phyloP scores from a whole-genome alignment of 2,888 invertebrate genomes.

The Teinopalpus imperialis region DNA sequence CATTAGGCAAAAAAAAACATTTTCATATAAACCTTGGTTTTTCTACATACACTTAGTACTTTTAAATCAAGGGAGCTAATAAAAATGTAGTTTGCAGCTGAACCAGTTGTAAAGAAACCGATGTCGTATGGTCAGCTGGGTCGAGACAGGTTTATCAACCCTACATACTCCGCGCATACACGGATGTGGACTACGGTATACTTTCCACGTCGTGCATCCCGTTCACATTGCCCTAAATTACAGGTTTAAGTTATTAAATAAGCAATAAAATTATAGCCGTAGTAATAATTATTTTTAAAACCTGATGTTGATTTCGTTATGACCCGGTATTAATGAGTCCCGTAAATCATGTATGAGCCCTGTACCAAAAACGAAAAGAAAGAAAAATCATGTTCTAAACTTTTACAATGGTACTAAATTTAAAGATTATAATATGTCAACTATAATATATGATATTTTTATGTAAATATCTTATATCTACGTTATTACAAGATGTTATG shows the following conservation, averaged over 20 bases:
- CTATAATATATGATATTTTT: no score
- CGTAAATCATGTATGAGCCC: no score
- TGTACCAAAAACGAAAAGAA: no score
- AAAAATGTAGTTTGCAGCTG: conserved; percentile 56
- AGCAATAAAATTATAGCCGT: conserved; percentile 34
- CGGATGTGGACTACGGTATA: conserved; percentile 78
- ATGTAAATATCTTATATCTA: no score
- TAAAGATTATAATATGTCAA: no score
- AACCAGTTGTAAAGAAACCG: conserved; percentile 67
- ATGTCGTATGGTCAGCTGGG: conserved; percentile 44
- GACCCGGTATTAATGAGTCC: no score
- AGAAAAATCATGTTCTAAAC: no score
- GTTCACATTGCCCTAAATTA: conserved; percentile 44
- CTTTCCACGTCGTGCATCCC: conserved; percentile 52
- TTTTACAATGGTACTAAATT: conserved; percentile 35
- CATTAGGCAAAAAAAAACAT: no score
- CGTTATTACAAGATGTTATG: no score
- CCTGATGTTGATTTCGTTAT: conserved; percentile 1
- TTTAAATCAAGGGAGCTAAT: conserved; percentile 58
- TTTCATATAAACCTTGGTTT: no score
- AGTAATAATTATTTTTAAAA: conserved; percentile 22
- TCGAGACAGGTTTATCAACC: conserved; percentile 68
- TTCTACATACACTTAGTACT: no score
- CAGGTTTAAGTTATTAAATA: conserved; percentile 22
- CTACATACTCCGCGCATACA: conserved; percentile 64